Evolutionary conservation across 2,113 vertebrate species (phyloP).

Genomic region (Stercorarius parasiticus): DNA sequence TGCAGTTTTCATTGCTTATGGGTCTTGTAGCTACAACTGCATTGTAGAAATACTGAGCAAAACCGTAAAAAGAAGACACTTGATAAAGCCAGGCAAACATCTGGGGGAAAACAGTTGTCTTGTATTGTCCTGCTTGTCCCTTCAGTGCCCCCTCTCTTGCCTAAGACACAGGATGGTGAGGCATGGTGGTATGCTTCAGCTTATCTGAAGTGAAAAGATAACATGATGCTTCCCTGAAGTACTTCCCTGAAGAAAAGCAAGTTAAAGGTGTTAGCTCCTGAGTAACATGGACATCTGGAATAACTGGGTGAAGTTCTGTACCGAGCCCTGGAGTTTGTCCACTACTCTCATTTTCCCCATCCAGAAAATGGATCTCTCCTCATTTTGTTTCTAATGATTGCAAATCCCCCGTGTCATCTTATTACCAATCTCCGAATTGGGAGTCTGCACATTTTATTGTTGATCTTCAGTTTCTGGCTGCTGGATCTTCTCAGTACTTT

Average conservation of each 20-base stretch:
- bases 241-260: not conserved
- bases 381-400: not conserved
- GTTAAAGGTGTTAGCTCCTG: not conserved
- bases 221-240: not conserved
- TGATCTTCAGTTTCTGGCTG: not conserved
- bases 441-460: not conserved
- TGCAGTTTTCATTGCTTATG: not conserved
- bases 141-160: not conserved
- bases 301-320: not conserved
- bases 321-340: rapidly evolving
- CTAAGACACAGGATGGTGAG: no score
- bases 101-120: not conserved
- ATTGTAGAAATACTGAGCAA: not conserved
- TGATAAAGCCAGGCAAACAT: not conserved
- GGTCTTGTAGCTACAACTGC: not conserved
- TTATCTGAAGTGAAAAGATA: not conserved
- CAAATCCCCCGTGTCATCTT: not conserved
- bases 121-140: not conserved
- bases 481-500: not conserved
- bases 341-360: not conserved
- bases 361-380: not conserved
- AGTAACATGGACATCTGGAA: not conserved
- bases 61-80: not conserved
- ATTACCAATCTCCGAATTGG: not conserved
- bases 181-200: not conserved